Conservation (phyloP, 2,888 invertebrate species). For the Pandemis corylana region DNA sequence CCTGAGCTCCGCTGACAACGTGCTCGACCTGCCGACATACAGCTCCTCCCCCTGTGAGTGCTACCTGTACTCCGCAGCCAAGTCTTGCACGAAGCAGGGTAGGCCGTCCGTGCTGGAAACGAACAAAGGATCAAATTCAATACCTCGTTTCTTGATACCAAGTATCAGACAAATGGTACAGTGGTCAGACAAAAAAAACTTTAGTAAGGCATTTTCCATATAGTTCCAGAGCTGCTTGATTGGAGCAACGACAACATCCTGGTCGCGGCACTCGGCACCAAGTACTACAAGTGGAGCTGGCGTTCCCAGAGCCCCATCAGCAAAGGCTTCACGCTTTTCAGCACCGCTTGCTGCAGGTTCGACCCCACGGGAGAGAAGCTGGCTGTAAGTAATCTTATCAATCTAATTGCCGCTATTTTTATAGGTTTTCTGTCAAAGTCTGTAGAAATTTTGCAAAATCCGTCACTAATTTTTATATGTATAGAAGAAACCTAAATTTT, state of each 20-base stretch:
- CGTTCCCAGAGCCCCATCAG: constrained; percentile 64
- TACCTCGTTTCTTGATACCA: too few species aligned
- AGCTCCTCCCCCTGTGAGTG: constrained; percentile 67
- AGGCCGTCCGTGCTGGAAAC: too few species aligned
- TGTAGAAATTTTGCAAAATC: too few species aligned
- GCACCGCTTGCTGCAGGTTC: constrained; percentile 73
- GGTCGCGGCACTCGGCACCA: constrained; percentile 71
- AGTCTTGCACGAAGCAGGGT: constrained; percentile 17
- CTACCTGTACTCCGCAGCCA: constrained; percentile 35
- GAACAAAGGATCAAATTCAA: too few species aligned
- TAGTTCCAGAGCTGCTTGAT: constrained; percentile 77
- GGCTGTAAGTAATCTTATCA: constrained; percentile 56
- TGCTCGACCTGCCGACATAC: constrained; percentile 73
- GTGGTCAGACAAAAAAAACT: too few species aligned
- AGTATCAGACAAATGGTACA: too few species aligned
- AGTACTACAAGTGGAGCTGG: constrained; percentile 79
- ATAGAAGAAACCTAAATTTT: too few species aligned
- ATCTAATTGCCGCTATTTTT: too few species aligned
- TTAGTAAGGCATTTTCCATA: too few species aligned
- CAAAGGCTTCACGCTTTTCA: constrained; percentile 56
- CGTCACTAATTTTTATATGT: too few species aligned
- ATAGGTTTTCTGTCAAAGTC: too few species aligned
- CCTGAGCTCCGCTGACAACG: constrained; percentile 71
- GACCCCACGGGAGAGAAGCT: constrained; percentile 69
- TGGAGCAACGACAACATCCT: constrained; percentile 74